These are phyloP conservation scores for Macaca nemestrina DNA, from an alignment of 2,113 vertebrate genomes.

Conservation along the genomic window DNA sequence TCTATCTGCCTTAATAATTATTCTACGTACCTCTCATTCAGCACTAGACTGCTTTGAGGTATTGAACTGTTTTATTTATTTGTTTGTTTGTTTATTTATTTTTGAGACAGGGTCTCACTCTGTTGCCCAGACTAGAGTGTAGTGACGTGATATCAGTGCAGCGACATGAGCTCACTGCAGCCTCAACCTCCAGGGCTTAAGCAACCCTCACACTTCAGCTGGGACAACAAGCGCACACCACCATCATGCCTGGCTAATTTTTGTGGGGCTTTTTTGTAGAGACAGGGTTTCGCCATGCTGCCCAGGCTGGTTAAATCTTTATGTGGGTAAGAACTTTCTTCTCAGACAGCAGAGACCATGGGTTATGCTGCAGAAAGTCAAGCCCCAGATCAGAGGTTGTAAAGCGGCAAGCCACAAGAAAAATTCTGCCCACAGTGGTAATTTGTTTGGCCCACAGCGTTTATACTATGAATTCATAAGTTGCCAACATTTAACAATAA, in stretches of 20 bases:
- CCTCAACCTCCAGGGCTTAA: too few relatives aligned
- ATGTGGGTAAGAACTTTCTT: slow-evolving; percentile 21
- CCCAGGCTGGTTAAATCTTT: neutral
- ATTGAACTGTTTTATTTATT: neutral
- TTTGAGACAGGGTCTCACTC: too few relatives aligned
- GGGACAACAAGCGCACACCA: too few relatives aligned
- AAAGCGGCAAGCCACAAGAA: slow-evolving; percentile 44
- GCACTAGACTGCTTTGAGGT: neutral
- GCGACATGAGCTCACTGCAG: too few relatives aligned
- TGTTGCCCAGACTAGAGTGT: too few relatives aligned
- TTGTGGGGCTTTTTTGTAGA: too few relatives aligned
- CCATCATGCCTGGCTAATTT: too few relatives aligned
- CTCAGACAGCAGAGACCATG: neutral
- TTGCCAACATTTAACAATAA: slow-evolving; percentile 57
- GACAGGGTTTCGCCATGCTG: too few relatives aligned
- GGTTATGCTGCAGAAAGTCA: slow-evolving; percentile 12
- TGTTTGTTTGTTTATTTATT: too few relatives aligned
- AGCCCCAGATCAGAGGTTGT: slow-evolving; percentile 24
- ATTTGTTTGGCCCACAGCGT: slow-evolving; percentile 3
- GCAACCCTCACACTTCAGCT: too few relatives aligned
- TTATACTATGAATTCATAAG: slow-evolving; percentile 49
- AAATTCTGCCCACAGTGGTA: slow-evolving; percentile 33
- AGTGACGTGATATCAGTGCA: too few relatives aligned
- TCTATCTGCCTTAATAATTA: slow-evolving; percentile 38
- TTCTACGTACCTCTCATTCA: neutral